Evolutionary conservation across 2,888 invertebrate species (phyloP).

Genomic region (Sinopyrophorus schimmeli): DNA sequence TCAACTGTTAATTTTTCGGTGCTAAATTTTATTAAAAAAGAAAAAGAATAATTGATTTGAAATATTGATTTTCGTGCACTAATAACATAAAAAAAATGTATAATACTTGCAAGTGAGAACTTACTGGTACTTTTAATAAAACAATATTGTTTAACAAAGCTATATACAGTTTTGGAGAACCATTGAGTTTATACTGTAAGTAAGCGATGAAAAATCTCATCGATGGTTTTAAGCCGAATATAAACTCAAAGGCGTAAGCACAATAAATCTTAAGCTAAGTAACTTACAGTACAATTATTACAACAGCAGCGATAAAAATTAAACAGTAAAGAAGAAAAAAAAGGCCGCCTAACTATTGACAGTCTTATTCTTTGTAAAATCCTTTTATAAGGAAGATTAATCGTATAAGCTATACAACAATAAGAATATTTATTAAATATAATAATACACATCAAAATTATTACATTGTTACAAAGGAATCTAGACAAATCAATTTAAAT

Average conservation of each 20-base stretch:
- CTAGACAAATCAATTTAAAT: conserved; percentile 7
- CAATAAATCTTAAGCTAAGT: conserved; percentile 3
- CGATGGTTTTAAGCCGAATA: conserved; percentile 1
- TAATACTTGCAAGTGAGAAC: too few relatives aligned
- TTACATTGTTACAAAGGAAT: not conserved
- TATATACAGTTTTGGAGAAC: conserved; percentile 9
- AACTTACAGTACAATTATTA: conserved; percentile 13
- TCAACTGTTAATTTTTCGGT: too few relatives aligned
- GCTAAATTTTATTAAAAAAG: too few relatives aligned
- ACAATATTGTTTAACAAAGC: conserved; percentile 1
- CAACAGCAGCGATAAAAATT: conserved; percentile 11
- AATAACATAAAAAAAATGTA: too few relatives aligned
- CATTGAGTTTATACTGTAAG: conserved; percentile 2
- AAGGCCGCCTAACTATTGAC: too few relatives aligned
- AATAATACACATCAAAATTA: too few relatives aligned
- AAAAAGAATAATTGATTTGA: too few relatives aligned
- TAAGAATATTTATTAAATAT: too few relatives aligned
- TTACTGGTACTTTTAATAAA: not conserved
- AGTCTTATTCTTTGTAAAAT: too few relatives aligned
- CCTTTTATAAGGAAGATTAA: not conserved
- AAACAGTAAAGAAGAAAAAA: not conserved
- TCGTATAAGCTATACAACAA: not conserved
- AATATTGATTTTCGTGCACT: too few relatives aligned
- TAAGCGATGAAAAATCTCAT: not conserved
- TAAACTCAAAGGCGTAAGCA: conserved; percentile 14